These are phyloP conservation scores for Saxidomus purpurata DNA, from an alignment of 1,140 invertebrate species.

Conservation along the genomic window DNA sequence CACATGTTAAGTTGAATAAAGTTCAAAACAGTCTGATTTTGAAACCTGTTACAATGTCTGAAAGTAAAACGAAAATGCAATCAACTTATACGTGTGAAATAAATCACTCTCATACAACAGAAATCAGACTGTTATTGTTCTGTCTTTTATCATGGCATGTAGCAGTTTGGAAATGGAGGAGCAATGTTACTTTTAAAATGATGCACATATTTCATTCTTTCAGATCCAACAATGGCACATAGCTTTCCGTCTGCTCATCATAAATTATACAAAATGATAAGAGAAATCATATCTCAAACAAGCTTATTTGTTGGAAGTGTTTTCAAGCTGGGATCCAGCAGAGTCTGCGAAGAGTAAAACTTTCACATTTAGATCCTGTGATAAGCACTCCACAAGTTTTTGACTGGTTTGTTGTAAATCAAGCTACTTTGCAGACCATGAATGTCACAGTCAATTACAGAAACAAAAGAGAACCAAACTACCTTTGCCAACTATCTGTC, in stretches of 20 bases:
- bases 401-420: conserved; percentile 20
- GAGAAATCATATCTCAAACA: not conserved
- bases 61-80: too few species aligned
- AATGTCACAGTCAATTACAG: conserved; percentile 31
- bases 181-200: not conserved
- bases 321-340: conserved; percentile 11
- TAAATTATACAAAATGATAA: conserved; percentile 31
- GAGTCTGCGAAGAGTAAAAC: conserved; percentile 7
- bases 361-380: conserved; percentile 36
- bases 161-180: too few species aligned
- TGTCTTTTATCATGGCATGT: too few species aligned
- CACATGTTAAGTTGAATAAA: too few species aligned
- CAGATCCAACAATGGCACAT: not conserved
- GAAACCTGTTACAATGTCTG: too few species aligned
- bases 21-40: too few species aligned
- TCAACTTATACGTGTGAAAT: too few species aligned
- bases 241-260: not conserved
- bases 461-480: not conserved
- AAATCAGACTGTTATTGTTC: too few species aligned
- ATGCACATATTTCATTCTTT: not conserved
- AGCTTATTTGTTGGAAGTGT: conserved; percentile 28
- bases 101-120: too few species aligned
- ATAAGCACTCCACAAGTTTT: conserved; percentile 20
- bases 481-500: conserved; percentile 23
- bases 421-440: conserved; percentile 36